Evolutionary conservation across 1,140 invertebrate species (phyloP).

Genomic region (Drosophila kohkoa): DNA sequence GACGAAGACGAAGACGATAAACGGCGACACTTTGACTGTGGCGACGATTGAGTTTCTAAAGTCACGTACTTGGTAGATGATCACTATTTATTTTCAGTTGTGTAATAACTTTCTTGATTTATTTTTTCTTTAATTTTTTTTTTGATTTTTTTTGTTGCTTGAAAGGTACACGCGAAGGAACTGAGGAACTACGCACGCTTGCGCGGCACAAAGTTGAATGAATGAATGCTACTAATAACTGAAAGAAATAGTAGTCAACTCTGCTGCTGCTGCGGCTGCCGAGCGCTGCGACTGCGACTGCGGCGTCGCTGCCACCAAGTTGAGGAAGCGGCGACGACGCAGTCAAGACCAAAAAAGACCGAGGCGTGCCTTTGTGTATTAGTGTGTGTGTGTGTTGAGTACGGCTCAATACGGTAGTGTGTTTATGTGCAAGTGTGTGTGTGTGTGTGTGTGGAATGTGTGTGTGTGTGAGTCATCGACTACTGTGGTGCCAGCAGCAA

Average conservation of each 20-base stretch:
- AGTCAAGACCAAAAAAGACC: slow-evolving; percentile 53
- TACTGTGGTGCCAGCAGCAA: slow-evolving; percentile 51
- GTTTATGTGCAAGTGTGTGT: slow-evolving; percentile 21
- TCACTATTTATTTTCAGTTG: slow-evolving; percentile 7
- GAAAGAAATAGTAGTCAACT: slow-evolving; percentile 81
- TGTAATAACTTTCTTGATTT: slow-evolving; percentile 20
- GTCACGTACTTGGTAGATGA: slow-evolving; percentile 3
- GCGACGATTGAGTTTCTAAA: slow-evolving; percentile 3
- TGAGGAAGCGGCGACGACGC: slow-evolving; percentile 71
- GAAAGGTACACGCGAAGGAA: slow-evolving; percentile 78
- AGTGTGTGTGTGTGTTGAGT: slow-evolving; percentile 32
- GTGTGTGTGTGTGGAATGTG: slow-evolving; percentile 29
- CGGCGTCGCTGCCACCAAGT: slow-evolving; percentile 70
- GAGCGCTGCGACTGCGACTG: slow-evolving; percentile 41
- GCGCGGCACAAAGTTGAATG: slow-evolving; percentile 83
- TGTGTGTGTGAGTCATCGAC: slow-evolving; percentile 72
- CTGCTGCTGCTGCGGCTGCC: slow-evolving; percentile 53
- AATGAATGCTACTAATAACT: slow-evolving; percentile 83
- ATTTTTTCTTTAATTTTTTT: slow-evolving; percentile 32
- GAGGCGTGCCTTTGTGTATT: slow-evolving; percentile 40
- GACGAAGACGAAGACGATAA: background rate
- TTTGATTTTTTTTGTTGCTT: slow-evolving; percentile 32
- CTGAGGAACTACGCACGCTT: slow-evolving; percentile 82
- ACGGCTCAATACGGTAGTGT: slow-evolving; percentile 52
- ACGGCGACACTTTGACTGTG: background rate